Percentiles rank a stretch among this genome's conserved stretches.
phyloP scores from a whole-genome alignment of 2,797 vertebrate genomes.

The Acipenser transmontanus region DNA sequence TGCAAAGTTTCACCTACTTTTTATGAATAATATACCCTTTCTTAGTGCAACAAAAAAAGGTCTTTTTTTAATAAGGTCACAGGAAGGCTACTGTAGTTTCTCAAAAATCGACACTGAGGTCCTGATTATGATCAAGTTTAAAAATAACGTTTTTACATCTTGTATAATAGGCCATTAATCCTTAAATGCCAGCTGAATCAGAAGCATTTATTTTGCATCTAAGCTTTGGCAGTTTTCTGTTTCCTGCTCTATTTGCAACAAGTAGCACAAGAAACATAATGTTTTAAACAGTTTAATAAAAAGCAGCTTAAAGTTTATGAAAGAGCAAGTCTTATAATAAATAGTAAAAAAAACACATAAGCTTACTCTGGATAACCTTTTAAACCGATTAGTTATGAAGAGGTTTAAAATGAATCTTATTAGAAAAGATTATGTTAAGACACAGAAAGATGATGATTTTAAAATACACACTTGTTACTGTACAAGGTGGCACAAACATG shows the following conservation, averaged over 20 bases:
- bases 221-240: slow-evolving; percentile 21
- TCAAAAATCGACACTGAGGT: neutral
- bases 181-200: slow-evolving; percentile 22
- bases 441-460: neutral
- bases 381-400: neutral
- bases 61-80: too few species aligned
- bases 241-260: slow-evolving; percentile 16
- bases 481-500: too few species aligned
- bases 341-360: neutral
- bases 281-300: slow-evolving; percentile 26
- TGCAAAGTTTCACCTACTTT: too few species aligned
- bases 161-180: slow-evolving; percentile 22
- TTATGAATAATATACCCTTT: too few species aligned
- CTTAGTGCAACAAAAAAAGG: too few species aligned
- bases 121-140: neutral
- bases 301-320: slow-evolving; percentile 38
- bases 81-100: neutral
- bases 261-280: slow-evolving; percentile 5
- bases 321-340: slow-evolving; percentile 44
- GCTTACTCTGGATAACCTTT: neutral
- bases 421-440: neutral
- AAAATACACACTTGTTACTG: too few species aligned
- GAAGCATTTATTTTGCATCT: slow-evolving; percentile 1
- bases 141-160: neutral
- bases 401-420: neutral